A percentile compares a stretch with the other conserved stretches of the same genome.
Evolutionary conservation across 1,140 invertebrate species (phyloP).

Genomic region (Aphelenchoides fujianensis): DNA sequence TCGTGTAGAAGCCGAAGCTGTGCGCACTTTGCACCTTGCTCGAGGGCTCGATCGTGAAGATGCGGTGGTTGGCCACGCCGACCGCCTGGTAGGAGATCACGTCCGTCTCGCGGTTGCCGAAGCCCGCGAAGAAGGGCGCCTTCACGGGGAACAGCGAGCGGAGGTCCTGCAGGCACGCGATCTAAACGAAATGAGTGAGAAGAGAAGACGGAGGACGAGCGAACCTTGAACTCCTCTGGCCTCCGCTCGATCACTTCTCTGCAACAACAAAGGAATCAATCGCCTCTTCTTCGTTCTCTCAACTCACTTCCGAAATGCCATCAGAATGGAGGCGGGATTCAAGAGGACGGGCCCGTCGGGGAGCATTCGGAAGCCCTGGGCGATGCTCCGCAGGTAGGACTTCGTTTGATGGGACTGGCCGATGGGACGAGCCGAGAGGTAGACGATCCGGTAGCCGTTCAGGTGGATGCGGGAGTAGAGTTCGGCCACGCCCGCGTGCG

Average conservation of each 20-base stretch:
- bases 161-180: constrained; percentile 91
- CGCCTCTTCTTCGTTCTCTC: too few species aligned
- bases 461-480: constrained; percentile 94
- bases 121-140: constrained; percentile 95
- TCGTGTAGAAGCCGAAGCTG: constrained; percentile 46
- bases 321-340: constrained; percentile 92
- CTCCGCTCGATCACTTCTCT: constrained; percentile 99
- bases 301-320: constrained; percentile 82
- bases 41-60: constrained; percentile 96
- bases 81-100: constrained; percentile 95
- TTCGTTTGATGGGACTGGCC: constrained; percentile 83
- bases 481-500: constrained; percentile 91
- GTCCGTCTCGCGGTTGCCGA: constrained; percentile 84
- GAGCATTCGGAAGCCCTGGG: constrained; percentile 83
- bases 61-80: constrained; percentile 87
- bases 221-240: constrained; percentile 89
- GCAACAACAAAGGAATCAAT: too few species aligned
- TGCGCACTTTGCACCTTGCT: constrained; percentile 77
- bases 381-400: constrained; percentile 86
- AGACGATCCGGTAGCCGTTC: constrained; percentile 74
- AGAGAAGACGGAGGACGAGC: neutral
- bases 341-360: constrained; percentile 93
- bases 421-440: constrained; percentile 93
- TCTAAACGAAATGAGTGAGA: constrained; percentile 63
- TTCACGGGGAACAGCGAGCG: constrained; percentile 81